Evolutionary conservation across 2,113 vertebrate species (phyloP).

Genomic region (Pao palembangensis): DNA sequence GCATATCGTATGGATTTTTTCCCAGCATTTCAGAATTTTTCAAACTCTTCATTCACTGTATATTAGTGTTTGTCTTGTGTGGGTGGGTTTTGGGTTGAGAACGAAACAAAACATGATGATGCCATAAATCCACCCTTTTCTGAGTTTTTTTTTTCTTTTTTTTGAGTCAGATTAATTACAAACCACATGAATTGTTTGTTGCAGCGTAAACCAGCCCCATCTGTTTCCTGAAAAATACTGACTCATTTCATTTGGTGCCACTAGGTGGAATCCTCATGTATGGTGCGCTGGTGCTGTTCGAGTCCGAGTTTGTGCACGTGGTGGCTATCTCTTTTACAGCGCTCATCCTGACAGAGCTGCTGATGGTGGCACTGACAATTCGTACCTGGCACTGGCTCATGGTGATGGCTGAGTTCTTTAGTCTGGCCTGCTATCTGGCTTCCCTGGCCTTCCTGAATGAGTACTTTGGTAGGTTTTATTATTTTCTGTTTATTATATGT

Average conservation of each 20-base stretch:
- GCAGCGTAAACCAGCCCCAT: no score
- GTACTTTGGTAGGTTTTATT: slow-evolving; percentile 85
- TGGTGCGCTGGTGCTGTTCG: slow-evolving; percentile 90
- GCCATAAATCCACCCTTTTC: neutral
- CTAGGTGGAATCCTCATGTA: slow-evolving; percentile 97
- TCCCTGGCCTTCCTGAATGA: slow-evolving; percentile 96
- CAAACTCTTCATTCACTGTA: no score
- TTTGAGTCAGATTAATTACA: no score
- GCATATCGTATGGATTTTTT: no score
- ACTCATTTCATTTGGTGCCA: slow-evolving; percentile 30
- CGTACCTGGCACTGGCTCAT: slow-evolving; percentile 98
- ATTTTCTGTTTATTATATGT: neutral
- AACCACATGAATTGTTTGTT: no score
- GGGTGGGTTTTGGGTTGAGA: neutral
- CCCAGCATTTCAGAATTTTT: no score
- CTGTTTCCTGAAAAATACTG: neutral
- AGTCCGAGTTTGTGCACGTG: slow-evolving; percentile 95
- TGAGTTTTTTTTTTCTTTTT: neutral
- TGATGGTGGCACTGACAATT: slow-evolving; percentile 96
- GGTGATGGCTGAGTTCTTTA: slow-evolving; percentile 92
- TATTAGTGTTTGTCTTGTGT: no score
- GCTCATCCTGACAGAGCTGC: slow-evolving; percentile 91
- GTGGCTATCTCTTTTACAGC: slow-evolving; percentile 98
- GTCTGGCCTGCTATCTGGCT: slow-evolving; percentile 91
- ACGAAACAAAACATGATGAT: neutral